Evolutionary conservation across 2,797 vertebrate species (phyloP), one percentile per base, ranked within the genome.

Genomic region (Rhinoraja longicauda): DNA sequence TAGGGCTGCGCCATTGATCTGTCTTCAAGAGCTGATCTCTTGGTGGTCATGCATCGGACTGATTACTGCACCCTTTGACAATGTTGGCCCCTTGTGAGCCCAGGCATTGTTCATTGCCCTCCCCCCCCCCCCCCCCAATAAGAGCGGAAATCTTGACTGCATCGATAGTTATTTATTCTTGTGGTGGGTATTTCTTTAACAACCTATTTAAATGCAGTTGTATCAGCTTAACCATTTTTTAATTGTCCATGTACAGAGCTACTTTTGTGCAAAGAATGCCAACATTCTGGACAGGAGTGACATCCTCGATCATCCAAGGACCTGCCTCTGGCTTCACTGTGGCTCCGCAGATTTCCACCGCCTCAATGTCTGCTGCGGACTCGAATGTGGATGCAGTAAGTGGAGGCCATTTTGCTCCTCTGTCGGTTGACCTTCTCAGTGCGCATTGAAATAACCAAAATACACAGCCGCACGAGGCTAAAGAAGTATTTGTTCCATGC

Each of bases 181-280:
- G 29, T 29, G 92, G 13, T 93, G 90, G 36, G 59, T 21, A 64
- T 64, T 64, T 17, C 84, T n/a, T 88, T 57, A 59, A 36, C 19
- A 17, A 24, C 39, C 39, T 8, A 4, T 26, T 26, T 84, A 88
- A 32, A 8, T 81, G 39, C 26, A 32, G 29, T 62, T 32, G 7
- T 62, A 19, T 88, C n/a, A 64, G 4, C 62, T 1, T 32, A 6
- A 29, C 57, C 26, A 62, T 84, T 79, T 79, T 70, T 76, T 77
- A 36, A 88, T 53, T 29, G 1, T 26, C 32, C 73, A 26, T 26
- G 59, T 93, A 73, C 92, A 95, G 95, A 93, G 94, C 95, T 92
- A 95, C 94, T 32, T 94, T 94, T 70, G 67, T 95, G 93, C 67
- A 93, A 32, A 53, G 0, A 45, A 67, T 32, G 36, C 0, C 0